Evolutionary conservation across 2,888 invertebrate species (phyloP), one percentile per base, ranked within the genome.

Genomic region (Chorisops tibialis): DNA sequence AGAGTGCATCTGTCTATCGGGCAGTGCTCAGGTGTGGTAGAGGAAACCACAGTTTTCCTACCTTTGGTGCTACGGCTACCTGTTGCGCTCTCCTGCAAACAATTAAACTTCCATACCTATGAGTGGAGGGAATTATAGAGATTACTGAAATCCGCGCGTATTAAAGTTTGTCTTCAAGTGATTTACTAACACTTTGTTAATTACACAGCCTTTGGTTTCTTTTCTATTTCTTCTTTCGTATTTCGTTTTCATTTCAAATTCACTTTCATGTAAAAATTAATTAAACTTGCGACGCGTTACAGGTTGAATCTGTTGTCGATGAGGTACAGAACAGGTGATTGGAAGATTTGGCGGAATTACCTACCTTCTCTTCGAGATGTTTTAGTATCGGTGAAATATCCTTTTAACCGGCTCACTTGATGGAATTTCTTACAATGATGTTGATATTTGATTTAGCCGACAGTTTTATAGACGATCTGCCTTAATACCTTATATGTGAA

Each of bases 401-500:
- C 56, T 56, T 43, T 43, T 56, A 43, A 45, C 56, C 45, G 43
- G 56, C 45, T 43, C 16, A 45, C 19, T 45, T 24, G 56, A 45
- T 43, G 56, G 56, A 43, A 56, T 30, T 45, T 24, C 43, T 38
- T 18, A 56, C 56, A 56, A 56, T 56, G 56, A 39, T 45, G 56
- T 24, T n/a, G 43, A 9, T 43, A 21, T 41, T 41, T 6, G 12
- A 16, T 41, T 7, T 22, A 9, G 3, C 22, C 11, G n/a, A 24
- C 21, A 9, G 56, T 56, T 56, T 43, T 56, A 56, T 56, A 56
- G 38, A 35, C 11, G 45, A 45, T 45, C 45, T 2, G 19, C 18
- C 16, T 45, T 45, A 9, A 11, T 19, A 12, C 11, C 11, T 16
- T 12, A 45, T 18, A 18, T 30, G 30, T 30, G 30, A 30, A n/a